Percentiles rank a stretch among this genome's conserved stretches.
phyloP scores from a whole-genome alignment of 1,140 invertebrate genomes.

The Cherax destructor region DNA sequence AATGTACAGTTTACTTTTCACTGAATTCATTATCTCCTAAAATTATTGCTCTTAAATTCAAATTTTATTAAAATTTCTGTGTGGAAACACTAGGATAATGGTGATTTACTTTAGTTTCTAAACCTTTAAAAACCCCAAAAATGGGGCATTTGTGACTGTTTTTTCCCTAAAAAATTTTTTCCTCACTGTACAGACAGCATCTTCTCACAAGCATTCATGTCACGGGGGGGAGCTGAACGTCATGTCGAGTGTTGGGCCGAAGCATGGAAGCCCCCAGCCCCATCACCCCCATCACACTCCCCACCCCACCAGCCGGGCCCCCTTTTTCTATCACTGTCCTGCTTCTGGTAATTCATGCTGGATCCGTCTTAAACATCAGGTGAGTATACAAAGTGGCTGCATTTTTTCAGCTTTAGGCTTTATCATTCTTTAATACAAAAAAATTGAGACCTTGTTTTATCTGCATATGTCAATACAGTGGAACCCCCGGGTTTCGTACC shows the following conservation, averaged over 20 bases:
- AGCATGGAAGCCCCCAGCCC: conserved; percentile 67
- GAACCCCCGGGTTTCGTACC: too few relatives aligned
- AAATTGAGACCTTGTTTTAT: too few relatives aligned
- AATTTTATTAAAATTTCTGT: too few relatives aligned
- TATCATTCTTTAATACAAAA: too few relatives aligned
- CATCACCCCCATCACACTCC: conserved; percentile 65
- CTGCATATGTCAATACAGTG: too few relatives aligned
- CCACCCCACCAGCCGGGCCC: conserved; percentile 65
- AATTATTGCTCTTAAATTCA: too few relatives aligned
- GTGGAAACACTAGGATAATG: too few relatives aligned
- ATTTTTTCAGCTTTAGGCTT: too few relatives aligned
- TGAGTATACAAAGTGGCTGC: neutral
- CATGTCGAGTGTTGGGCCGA: conserved; percentile 72
- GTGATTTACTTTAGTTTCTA: too few relatives aligned
- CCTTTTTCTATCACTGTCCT: conserved; percentile 86
- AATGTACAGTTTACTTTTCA: too few relatives aligned
- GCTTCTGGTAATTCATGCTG: conserved; percentile 94
- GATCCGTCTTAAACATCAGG: conserved; percentile 82
- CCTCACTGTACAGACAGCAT: conserved; percentile 84
- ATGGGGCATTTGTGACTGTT: neutral
- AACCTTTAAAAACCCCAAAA: too few relatives aligned
- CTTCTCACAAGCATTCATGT: conserved; percentile 89
- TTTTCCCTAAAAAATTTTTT: neutral
- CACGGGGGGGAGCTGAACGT: conserved; percentile 89
- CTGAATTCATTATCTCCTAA: too few relatives aligned